A percentile compares a stretch with the other conserved stretches of the same genome.
phyloP scores from a whole-genome alignment of 2,113 vertebrate genomes.

The Poeciliopsis turrubarensis region DNA sequence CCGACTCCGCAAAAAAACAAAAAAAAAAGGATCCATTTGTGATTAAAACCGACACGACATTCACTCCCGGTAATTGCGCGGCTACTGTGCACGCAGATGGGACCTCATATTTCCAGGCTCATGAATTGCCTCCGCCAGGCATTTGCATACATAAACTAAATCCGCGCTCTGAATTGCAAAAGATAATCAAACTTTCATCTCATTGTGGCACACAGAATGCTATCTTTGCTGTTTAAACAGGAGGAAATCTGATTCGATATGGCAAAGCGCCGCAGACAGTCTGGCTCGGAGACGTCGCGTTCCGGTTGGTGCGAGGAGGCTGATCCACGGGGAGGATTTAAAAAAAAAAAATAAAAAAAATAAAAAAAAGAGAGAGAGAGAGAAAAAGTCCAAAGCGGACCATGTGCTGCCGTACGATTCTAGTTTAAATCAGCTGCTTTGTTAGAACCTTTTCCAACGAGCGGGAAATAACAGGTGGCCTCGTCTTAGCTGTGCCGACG shows the following conservation, averaged over 20 bases:
- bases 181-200: slow-evolving; percentile 50
- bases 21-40: slow-evolving; percentile 27
- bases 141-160: slow-evolving; percentile 56
- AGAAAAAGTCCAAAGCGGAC: slow-evolving; percentile 3
- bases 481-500: neutral
- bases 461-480: slow-evolving; percentile 18
- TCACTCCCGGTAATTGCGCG: slow-evolving; percentile 23
- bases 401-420: neutral
- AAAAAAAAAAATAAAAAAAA: too few species aligned
- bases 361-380: too few species aligned
- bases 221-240: slow-evolving; percentile 48
- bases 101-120: slow-evolving; percentile 34
- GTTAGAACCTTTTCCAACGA: neutral
- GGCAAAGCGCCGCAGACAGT: slow-evolving; percentile 15
- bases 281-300: slow-evolving; percentile 2
- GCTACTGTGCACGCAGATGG: slow-evolving; percentile 49
- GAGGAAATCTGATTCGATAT: slow-evolving; percentile 15
- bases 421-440: neutral
- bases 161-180: slow-evolving; percentile 42
- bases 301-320: neutral
- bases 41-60: slow-evolving; percentile 43
- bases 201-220: slow-evolving; percentile 25
- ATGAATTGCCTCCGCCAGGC: slow-evolving; percentile 36
- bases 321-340: neutral
- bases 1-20: neutral